Evolutionary conservation across 2,113 vertebrate genomes (phyloP).

Genomic region (Takifugu bimaculatus): DNA sequence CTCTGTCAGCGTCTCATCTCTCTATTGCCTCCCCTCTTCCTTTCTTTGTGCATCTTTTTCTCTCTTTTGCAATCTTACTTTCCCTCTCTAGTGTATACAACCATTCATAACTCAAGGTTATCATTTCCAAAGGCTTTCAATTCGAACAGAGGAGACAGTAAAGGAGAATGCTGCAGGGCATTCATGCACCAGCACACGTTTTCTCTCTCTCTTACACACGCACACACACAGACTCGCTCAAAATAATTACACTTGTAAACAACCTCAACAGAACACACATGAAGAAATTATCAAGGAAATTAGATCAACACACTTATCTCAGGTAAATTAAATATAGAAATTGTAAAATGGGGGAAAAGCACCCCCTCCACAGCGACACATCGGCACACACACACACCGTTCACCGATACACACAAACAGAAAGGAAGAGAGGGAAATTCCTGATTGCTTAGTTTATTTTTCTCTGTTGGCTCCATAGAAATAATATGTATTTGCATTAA

Average conservation of each 20-base stretch:
- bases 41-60: conserved; percentile 20
- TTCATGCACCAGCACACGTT: neutral
- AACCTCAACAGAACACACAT: conserved; percentile 27
- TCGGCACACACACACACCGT: conserved; percentile 16
- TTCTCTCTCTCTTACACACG: neutral
- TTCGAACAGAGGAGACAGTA: conserved; percentile 42
- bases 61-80: conserved; percentile 12
- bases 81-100: conserved; percentile 39
- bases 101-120: conserved; percentile 62
- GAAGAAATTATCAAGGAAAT: conserved; percentile 8
- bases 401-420: conserved; percentile 16
- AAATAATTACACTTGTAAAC: conserved; percentile 19
- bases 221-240: conserved; percentile 3
- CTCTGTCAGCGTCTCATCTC: conserved; percentile 12
- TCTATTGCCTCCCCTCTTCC: neutral
- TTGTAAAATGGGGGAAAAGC: conserved; percentile 22
- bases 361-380: conserved; percentile 24
- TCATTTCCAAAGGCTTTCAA: conserved; percentile 64
- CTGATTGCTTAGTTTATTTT: conserved; percentile 51
- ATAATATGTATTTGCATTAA: conserved; percentile 7
- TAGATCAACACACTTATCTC: conserved; percentile 21
- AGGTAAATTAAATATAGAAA: conserved; percentile 58
- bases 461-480: conserved; percentile 44
- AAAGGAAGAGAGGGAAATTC: conserved; percentile 50
- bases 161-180: conserved; percentile 48